Evolutionary conservation across 2,797 vertebrate genomes (phyloP), one percentile per base, ranked within the genome.

Genomic region (Hephaestus fuliginosus): DNA sequence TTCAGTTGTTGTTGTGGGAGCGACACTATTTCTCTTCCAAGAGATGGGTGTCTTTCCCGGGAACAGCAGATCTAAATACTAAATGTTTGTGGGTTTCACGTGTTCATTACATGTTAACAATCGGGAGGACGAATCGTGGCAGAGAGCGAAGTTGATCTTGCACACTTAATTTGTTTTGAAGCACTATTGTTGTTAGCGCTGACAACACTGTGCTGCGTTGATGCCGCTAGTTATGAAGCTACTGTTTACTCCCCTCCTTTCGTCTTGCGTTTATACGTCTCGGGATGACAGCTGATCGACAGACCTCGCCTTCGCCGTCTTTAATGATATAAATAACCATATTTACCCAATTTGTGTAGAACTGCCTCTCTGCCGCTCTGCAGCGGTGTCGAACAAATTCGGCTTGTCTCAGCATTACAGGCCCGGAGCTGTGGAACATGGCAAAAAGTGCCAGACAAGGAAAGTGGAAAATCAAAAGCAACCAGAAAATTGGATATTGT

Each of bases 381-480:
- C 7, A 30, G 66, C 13, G 8, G 20, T 5, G 53, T 46, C 55
- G 11, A n/a, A 36, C 61, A 28, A n/a, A 63, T 52, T 14, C 18
- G n/a, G 44, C 8, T 7, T 13, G 25, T 52, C 48, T 66, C 49
- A 25, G 7, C 9, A 13, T 20, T 51, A n/a, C 36, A 44, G 28
- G 14, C 18, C 48, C n/a, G 69, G 6, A 58, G 57, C 22, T 39
- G 18, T 0, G 9, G 1, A 36, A 62, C 7, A 39, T 1, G 15
- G 20, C 33, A 41, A 17, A 52, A 68, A 58, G 33, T 3, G 7
- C 14, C 63, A 2, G n/a, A 46, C 15, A 30, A 36, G 44, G 33
- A 39, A 44, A 60, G n/a, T 5, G 48, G 56, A 58, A 58, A 66
- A 74, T 70, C 66, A 52, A 62, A 52, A 20, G 25, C 49, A 66